Conservation (phyloP, 2,797 vertebrate species). For the Echiichthys vipera region DNA sequence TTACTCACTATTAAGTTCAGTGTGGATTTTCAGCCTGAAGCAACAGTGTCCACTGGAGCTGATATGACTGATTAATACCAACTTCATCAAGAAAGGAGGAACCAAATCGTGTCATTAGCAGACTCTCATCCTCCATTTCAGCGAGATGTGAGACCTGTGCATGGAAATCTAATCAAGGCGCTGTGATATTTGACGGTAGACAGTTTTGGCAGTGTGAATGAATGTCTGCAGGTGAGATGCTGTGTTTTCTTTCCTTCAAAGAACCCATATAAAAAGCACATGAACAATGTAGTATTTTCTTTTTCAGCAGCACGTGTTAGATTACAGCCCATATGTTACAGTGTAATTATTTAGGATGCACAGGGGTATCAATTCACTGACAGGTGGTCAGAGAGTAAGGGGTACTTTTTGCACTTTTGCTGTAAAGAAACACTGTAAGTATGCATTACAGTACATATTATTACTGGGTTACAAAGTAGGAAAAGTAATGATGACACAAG, state of each 20-base stretch:
- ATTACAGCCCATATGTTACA: slow-evolving; percentile 9
- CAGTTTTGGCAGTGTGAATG: background rate
- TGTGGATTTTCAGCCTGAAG: background rate
- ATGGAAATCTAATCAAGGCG: background rate
- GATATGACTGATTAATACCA: slow-evolving; percentile 22
- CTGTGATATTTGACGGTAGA: background rate
- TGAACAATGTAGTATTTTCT: slow-evolving; percentile 39
- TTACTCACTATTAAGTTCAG: too few relatives aligned
- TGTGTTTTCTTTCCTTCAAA: slow-evolving; percentile 1
- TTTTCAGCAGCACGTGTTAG: slow-evolving; percentile 1
- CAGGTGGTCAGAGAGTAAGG: background rate
- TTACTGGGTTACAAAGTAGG: background rate
- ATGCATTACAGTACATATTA: too few relatives aligned
- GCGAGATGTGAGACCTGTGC: background rate
- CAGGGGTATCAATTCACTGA: background rate
- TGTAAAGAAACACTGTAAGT: too few relatives aligned
- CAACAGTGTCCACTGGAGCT: background rate
- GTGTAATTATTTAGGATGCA: background rate
- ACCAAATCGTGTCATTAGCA: slow-evolving; percentile 36
- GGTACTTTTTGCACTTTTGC: too few relatives aligned
- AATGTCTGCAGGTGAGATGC: background rate
- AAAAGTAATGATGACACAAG: too few relatives aligned
- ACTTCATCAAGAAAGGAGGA: slow-evolving; percentile 20
- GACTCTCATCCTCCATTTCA: slow-evolving; percentile 12
- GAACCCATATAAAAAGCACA: slow-evolving; percentile 31